phyloP scores from a whole-genome alignment of 1,140 invertebrate genomes.

The Heliconius melpomene region DNA sequence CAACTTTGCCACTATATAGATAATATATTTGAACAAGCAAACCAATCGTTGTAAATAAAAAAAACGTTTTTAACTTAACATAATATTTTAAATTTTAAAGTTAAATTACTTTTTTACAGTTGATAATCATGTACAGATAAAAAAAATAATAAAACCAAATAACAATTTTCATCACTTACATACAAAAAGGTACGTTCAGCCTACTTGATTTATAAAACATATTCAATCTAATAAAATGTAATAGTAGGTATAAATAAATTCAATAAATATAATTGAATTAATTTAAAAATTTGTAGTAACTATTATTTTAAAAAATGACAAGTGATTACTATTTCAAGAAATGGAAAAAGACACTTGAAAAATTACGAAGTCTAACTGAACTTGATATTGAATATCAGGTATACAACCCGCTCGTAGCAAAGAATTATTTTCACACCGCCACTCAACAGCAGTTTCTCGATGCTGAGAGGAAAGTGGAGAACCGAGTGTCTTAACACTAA shows the following conservation, averaged over 20 bases:
- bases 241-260: background rate
- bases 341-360: conserved; percentile 51
- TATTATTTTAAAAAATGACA: conserved; percentile 49
- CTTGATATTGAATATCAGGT: conserved; percentile 64
- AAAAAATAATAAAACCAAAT: background rate
- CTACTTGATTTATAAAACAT: conserved; percentile 9
- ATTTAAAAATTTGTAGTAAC: background rate
- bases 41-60: no score
- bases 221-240: background rate
- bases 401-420: background rate
- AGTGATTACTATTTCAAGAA: conserved; percentile 61
- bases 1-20: no score
- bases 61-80: no score
- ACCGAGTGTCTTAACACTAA: no score
- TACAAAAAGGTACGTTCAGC: background rate
- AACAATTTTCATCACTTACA: background rate
- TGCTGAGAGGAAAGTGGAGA: no score
- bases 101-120: background rate
- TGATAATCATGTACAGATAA: background rate
- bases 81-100: background rate
- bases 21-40: no score
- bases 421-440: no score
- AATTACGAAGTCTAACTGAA: conserved; percentile 44
- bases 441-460: no score
- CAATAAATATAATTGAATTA: background rate